Evolutionary conservation across 2,113 vertebrate species (phyloP).

Genomic region (Etheostoma spectabile): DNA sequence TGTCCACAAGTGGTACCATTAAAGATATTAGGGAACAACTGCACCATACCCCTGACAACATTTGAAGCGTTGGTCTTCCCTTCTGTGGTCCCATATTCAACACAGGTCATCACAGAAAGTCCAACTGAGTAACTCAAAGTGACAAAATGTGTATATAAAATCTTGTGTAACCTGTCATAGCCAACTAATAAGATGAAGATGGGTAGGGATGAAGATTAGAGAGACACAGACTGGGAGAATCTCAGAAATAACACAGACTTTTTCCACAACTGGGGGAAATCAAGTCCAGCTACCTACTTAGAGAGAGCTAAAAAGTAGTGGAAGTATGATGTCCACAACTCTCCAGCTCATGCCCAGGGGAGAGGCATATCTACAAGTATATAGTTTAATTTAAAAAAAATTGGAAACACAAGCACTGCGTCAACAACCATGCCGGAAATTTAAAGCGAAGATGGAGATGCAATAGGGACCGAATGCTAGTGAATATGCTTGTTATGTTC

Average conservation of each 20-base stretch:
- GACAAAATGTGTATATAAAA: constrained; percentile 26
- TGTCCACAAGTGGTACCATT: constrained; percentile 44
- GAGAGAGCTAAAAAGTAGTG: background rate
- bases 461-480: background rate
- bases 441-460: background rate
- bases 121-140: background rate
- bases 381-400: constrained; percentile 3
- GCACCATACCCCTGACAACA: constrained; percentile 1
- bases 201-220: background rate
- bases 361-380: background rate
- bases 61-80: constrained; percentile 24
- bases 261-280: background rate
- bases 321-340: background rate
- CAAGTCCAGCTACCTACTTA: background rate
- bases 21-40: constrained; percentile 40
- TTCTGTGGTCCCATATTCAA: background rate
- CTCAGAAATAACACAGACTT: background rate
- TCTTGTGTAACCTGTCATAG: background rate
- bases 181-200: constrained; percentile 6
- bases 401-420: background rate
- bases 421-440: background rate
- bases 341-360: background rate
- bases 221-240: background rate
- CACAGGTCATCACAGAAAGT: background rate
- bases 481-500: constrained; percentile 2